Conservation (phyloP, 2,888 invertebrate genomes). For the Pyrrhia umbra region DNA sequence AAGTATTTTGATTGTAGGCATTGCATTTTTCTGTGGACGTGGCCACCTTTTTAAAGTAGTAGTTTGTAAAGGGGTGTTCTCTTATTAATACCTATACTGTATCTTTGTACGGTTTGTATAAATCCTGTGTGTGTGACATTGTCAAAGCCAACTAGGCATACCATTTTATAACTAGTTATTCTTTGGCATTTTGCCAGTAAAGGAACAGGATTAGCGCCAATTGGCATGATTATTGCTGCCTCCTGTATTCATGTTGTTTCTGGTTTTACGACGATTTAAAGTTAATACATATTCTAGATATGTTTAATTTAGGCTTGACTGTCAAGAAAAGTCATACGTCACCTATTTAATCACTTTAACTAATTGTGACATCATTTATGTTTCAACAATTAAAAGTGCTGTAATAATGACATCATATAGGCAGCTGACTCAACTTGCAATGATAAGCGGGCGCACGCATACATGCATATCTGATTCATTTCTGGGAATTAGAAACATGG, state of each 20-base stretch:
- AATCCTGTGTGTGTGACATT: too few species aligned
- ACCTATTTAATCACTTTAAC: not conserved
- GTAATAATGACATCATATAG: constrained; percentile 39
- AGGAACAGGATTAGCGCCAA: constrained; percentile 7
- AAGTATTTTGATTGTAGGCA: constrained; percentile 19
- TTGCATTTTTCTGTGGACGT: constrained; percentile 20
- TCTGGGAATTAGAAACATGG: constrained; percentile 28
- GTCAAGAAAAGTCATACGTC: not conserved
- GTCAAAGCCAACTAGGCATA: not conserved
- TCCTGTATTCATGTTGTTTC: constrained; percentile 15
- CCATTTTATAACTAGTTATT: constrained; percentile 1
- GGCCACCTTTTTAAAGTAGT: too few species aligned
- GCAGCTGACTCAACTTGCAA: constrained; percentile 25
- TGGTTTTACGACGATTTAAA: too few species aligned
- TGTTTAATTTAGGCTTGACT: too few species aligned
- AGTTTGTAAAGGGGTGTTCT: too few species aligned
- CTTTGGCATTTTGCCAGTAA: constrained; percentile 8
- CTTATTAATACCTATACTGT: too few species aligned
- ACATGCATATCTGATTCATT: constrained; percentile 26
- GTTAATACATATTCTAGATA: too few species aligned
- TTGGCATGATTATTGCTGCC: constrained; percentile 6
- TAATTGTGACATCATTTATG: not conserved
- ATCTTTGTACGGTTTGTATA: too few species aligned
- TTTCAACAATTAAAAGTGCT: not conserved
- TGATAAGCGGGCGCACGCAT: constrained; percentile 33